Evolutionary conservation across 2,888 invertebrate genomes (phyloP).

Genomic region (Neuroscelio doddi): DNA sequence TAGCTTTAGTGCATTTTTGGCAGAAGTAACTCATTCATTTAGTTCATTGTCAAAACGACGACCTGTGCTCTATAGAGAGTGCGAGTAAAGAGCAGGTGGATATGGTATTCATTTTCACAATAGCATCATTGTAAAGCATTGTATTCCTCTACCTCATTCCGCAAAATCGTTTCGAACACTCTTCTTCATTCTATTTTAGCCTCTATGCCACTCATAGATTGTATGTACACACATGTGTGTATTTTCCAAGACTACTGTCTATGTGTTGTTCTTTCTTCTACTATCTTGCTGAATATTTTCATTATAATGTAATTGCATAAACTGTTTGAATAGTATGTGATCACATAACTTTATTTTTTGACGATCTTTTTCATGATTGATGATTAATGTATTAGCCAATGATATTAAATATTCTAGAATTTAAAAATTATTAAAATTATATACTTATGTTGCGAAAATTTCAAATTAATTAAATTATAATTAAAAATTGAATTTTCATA

Average conservation of each 20-base stretch:
- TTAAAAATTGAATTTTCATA: no score
- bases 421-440: no score
- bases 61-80: constrained; percentile 56
- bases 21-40: constrained; percentile 58
- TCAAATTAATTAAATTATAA: no score
- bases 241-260: constrained; percentile 36
- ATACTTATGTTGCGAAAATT: no score
- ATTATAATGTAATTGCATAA: no score
- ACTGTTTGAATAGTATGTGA: no score
- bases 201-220: constrained; percentile 43
- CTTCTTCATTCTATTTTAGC: constrained; percentile 53
- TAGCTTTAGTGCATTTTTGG: constrained; percentile 39
- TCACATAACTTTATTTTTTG: no score
- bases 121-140: constrained; percentile 67
- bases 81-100: constrained; percentile 61
- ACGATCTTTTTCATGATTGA: no score
- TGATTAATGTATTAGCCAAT: no score
- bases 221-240: constrained; percentile 30
- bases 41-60: constrained; percentile 58
- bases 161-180: constrained; percentile 64
- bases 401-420: no score
- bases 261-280: not conserved
- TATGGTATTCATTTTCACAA: constrained; percentile 68
- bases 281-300: not conserved
- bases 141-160: constrained; percentile 61